These are phyloP conservation scores for Drosophila yakuba DNA, from an alignment of 1,140 invertebrate genomes.

Conservation along the genomic window DNA sequence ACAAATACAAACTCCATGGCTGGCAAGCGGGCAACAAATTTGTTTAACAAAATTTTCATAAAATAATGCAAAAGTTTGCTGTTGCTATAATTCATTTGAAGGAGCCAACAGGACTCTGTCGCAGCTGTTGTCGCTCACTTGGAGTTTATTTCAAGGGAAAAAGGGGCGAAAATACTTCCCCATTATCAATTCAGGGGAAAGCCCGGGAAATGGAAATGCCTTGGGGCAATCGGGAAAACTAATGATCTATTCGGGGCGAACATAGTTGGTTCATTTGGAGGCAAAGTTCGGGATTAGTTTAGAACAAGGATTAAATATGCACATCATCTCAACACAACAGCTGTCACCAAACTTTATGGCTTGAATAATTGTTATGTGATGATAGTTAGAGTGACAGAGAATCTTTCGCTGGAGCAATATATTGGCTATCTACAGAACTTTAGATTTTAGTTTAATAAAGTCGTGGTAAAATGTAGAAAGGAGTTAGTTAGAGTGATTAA, in stretches of 20 bases:
- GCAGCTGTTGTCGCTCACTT: slow-evolving; percentile 52
- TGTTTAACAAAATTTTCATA: slow-evolving; percentile 63
- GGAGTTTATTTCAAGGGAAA: slow-evolving; percentile 19
- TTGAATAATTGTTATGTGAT: slow-evolving; percentile 25
- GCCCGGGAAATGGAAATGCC: neutral
- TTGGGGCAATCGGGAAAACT: slow-evolving; percentile 26
- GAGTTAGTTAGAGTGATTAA: neutral
- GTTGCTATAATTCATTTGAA: slow-evolving; percentile 58
- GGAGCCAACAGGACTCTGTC: slow-evolving; percentile 43
- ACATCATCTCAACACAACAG: slow-evolving; percentile 7
- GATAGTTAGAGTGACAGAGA: neutral
- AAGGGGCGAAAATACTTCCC: slow-evolving; percentile 19
- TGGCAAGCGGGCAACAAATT: slow-evolving; percentile 50
- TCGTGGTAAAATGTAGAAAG: too few relatives aligned
- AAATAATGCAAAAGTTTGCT: slow-evolving; percentile 65
- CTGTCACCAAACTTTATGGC: slow-evolving; percentile 9
- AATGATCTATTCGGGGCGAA: slow-evolving; percentile 18
- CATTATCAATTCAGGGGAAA: slow-evolving; percentile 39
- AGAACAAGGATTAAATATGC: slow-evolving; percentile 11
- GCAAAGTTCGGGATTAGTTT: slow-evolving; percentile 37
- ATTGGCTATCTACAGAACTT: too few relatives aligned
- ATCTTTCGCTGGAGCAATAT: neutral
- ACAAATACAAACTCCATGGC: slow-evolving; percentile 37
- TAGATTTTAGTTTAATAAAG: too few relatives aligned
- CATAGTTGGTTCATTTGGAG: slow-evolving; percentile 26